Base-by-base conservation (phyloP, 2,888 invertebrate genomes). In the Galeruca laticollis region DNA sequence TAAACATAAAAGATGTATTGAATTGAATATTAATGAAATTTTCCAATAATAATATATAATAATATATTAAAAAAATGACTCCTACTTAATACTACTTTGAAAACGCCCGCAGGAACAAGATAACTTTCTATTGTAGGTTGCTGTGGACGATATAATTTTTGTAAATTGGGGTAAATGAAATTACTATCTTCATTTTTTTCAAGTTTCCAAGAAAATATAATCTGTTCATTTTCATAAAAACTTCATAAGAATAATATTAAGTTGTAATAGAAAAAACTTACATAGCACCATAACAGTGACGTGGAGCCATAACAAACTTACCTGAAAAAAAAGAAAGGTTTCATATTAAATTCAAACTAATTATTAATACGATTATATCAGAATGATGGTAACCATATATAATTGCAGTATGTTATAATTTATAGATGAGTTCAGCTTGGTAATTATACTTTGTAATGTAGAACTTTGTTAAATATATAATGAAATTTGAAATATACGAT, bases 291-390 rank as follows among this genome's bases (percentile, higher is more conserved):
- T n/a, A n/a, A 40, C 13, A 13, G 13, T 40, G 40, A 40, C 40
- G 40, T 40, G 40, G 40, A 5, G 11, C n/a, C 5, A 11, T 40
- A n/a, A 40, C 40, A n/a, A n/a, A 40, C 40, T 13, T 40, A 40
- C 40, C 40, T 40, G 40, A 40, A 40, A 6, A 40, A 40, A 40
- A 40, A n/a, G n/a, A 40, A 40, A 40, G 40, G n/a, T n/a, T 37
- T 37, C 6, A 26, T 26, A 26, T 26, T 26, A 26, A 26, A 5
- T 10, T 13, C 37, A 1, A 10, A 37, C 37, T 37, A 40, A n/a
- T 40, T 13, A 40, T 40, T 40, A 4, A 40, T 40, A 40, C 5
- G 5, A 40, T 40, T 13, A 40, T n/a, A 40, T 35, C 11, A 13
- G n/a, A 40, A 40, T 40, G 10, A 40, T 5, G 13, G 40, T 40